A percentile compares a stretch with the other conserved stretches of the same genome.
These are phyloP conservation scores for Caenorhabditis remanei DNA, from an alignment of 1,140 invertebrate genomes.

Conservation along the genomic window DNA sequence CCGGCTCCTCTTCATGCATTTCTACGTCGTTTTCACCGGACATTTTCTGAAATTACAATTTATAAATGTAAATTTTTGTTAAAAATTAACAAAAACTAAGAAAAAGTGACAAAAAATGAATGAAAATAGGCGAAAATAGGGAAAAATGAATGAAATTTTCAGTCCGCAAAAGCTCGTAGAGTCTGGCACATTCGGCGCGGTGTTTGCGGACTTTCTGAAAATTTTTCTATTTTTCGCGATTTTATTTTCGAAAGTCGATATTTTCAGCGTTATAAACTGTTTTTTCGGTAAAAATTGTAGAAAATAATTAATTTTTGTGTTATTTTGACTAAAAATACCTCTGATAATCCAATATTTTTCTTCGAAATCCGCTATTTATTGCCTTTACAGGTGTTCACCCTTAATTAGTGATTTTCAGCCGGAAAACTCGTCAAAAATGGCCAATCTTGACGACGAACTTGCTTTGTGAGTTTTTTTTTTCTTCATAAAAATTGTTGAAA, in stretches of 20 bases:
- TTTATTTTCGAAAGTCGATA: neutral
- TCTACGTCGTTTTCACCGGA: conserved; percentile 24
- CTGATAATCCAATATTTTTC: too few species aligned
- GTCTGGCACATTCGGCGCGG: neutral
- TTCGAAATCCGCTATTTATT: too few species aligned
- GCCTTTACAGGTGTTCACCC: neutral
- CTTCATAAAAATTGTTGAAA: conserved; percentile 5
- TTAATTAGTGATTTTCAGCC: neutral
- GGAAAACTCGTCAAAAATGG: conserved; percentile 54
- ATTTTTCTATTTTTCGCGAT: neutral
- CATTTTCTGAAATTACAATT: neutral
- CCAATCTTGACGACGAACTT: conserved; percentile 69
- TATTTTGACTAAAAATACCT: too few species aligned
- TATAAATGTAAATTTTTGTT: too few species aligned
- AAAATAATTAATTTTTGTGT: too few species aligned
- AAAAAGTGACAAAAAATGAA: neutral
- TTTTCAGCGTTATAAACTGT: neutral
- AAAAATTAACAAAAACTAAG: neutral
- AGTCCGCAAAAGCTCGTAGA: neutral
- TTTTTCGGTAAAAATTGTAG: too few species aligned
- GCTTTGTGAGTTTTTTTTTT: conserved; percentile 68
- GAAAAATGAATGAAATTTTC: neutral
- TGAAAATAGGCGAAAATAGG: neutral
- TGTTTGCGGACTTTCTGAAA: conserved; percentile 17
- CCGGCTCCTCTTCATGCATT: conserved; percentile 29